Evolutionary conservation across 2,888 invertebrate species (phyloP), one percentile per base, ranked within the genome.

Genomic region (Acrobasis repandana): DNA sequence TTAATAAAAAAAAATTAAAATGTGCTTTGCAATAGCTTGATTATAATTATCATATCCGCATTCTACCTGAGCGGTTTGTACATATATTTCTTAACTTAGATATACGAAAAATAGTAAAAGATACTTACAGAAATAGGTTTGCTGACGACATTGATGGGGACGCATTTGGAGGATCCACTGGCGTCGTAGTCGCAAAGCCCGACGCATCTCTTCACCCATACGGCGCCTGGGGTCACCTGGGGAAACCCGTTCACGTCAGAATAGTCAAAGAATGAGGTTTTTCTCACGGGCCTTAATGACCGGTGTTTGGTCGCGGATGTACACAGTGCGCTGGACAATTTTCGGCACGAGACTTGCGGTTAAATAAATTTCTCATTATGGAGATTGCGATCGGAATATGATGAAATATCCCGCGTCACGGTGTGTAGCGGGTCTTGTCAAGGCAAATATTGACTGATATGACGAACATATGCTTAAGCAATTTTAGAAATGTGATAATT

Each of bases 171-270:
- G 61, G 83, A 79, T 57, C 84, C 86, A 0, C 74, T 73, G 61
- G 75, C 77, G 47, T 80, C 83, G 66, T 78, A 84, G 73, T 86
- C 86, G 75, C 91, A 91, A 57, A 90, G 82, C 9, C 91, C 91
- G 59, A 87, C 85, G 71, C 91, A 92, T 11, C 88, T 78, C 67
- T 90, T 90, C 60, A 91, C 87, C 91, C 91, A 92, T 63, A 90
- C 87, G 6, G 87, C 83, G 50, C 86, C 80, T 4, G 91, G 91
- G 63, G 75, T 86, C 67, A 91, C 80, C 91, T 92, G 86, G 80
- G 83, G 82, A 86, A 83, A 80, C 65, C 82, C 77, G 65, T 61
- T 34, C 61, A 63, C 75, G 73, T 78, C 75, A 77, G 69, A 61
- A 64, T 61, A 57, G 63, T 60, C 70, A 67, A 66, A 73, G 72